phyloP scores from a whole-genome alignment of 2,113 vertebrate species.

The Urocolius indicus region DNA sequence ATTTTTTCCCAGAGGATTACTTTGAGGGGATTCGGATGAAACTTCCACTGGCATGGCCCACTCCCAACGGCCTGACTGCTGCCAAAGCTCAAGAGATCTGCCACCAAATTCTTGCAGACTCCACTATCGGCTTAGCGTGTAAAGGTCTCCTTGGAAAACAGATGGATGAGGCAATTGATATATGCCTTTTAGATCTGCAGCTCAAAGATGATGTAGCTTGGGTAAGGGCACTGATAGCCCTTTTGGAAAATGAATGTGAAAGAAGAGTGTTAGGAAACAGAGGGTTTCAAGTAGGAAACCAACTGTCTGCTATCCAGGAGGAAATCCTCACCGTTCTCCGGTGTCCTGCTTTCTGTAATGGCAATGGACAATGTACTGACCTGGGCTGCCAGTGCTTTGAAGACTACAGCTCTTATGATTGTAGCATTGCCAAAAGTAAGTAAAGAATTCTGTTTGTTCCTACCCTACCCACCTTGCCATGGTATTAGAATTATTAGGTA shows the following conservation, averaged over 20 bases:
- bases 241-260: slow-evolving; percentile 87
- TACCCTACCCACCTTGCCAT: slow-evolving; percentile 23
- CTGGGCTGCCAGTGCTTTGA: slow-evolving; percentile 79
- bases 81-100: slow-evolving; percentile 79
- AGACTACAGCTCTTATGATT: slow-evolving; percentile 79
- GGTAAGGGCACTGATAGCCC: slow-evolving; percentile 76
- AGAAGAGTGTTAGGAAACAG: slow-evolving; percentile 75
- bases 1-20: slow-evolving; percentile 87
- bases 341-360: slow-evolving; percentile 80
- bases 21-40: slow-evolving; percentile 56
- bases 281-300: slow-evolving; percentile 2
- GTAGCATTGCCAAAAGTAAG: slow-evolving; percentile 78
- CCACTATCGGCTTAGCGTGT: slow-evolving; percentile 77
- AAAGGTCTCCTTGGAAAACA: slow-evolving; percentile 75
- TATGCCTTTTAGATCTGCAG: slow-evolving; percentile 83
- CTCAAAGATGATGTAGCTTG: slow-evolving; percentile 83
- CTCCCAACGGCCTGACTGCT: slow-evolving; percentile 78
- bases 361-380: slow-evolving; percentile 76
- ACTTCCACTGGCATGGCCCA: slow-evolving; percentile 75
- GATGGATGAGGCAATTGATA: slow-evolving; percentile 78
- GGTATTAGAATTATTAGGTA: slow-evolving; percentile 53
- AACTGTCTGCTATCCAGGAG: not conserved
- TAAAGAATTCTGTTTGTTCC: slow-evolving; percentile 66
- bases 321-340: slow-evolving; percentile 71
- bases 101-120: slow-evolving; percentile 76